A percentile compares a stretch with the other conserved stretches of the same genome.
These are phyloP conservation scores for Crambe crambe DNA, from an alignment of 37 sponge, comb jelly and placozoan species.

Conservation along the genomic window DNA sequence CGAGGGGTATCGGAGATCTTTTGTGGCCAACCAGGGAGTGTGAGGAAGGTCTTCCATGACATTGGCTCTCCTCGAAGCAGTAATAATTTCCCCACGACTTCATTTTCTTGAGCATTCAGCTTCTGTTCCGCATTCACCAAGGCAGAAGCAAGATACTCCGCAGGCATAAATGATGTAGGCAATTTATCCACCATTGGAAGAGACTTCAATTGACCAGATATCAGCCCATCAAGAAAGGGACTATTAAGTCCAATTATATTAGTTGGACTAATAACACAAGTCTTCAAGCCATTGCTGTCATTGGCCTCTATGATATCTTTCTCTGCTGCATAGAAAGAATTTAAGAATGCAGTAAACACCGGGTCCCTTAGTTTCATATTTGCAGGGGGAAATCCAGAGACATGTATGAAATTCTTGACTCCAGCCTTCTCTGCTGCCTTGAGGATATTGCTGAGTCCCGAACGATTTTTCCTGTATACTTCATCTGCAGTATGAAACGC, in stretches of 20 bases:
- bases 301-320: constrained; percentile 26
- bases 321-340: constrained; percentile 11
- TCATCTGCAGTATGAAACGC: constrained; percentile 45
- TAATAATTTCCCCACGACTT: constrained; percentile 35
- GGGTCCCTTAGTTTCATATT: not conserved
- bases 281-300: constrained; percentile 37
- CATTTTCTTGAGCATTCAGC: constrained; percentile 1
- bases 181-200: constrained; percentile 21
- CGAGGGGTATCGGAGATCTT: constrained; percentile 18
- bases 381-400: constrained; percentile 12
- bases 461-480: constrained; percentile 45
- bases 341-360: constrained; percentile 18
- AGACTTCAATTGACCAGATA: constrained; percentile 39
- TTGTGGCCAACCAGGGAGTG: constrained; percentile 50
- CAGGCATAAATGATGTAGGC: constrained; percentile 36
- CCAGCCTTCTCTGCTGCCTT: constrained; percentile 47
- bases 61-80: constrained; percentile 48
- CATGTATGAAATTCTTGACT: constrained; percentile 58
- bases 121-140: constrained; percentile 50
- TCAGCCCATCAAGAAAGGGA: constrained; percentile 3
- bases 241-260: constrained; percentile 57
- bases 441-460: constrained; percentile 30
- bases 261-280: constrained; percentile 50
- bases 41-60: constrained; percentile 43
- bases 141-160: constrained; percentile 34